phyloP scores from a whole-genome alignment of 2,113 vertebrate species.

The Scophthalmus maximus region DNA sequence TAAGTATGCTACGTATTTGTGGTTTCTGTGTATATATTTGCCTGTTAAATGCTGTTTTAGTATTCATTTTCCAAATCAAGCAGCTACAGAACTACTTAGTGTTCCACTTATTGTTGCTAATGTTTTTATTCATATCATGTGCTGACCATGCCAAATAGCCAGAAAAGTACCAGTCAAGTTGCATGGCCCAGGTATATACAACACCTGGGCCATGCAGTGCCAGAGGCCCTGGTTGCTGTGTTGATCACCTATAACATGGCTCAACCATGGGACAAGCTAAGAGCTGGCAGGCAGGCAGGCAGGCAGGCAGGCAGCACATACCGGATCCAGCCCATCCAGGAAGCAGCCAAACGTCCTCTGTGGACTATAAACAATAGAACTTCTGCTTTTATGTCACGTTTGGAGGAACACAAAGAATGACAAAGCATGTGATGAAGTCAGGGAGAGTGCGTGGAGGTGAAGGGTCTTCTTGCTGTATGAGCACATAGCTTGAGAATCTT shows the following conservation, averaged over 20 bases:
- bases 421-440: slow-evolving; percentile 45
- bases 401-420: slow-evolving; percentile 54
- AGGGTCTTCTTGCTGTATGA: slow-evolving; percentile 45
- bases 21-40: not conserved
- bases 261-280: slow-evolving; percentile 32
- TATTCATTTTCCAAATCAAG: not conserved
- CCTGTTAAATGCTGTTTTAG: not conserved
- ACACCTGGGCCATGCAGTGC: not conserved
- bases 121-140: slow-evolving; percentile 22
- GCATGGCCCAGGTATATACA: too few relatives aligned
- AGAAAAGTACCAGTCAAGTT: slow-evolving; percentile 22
- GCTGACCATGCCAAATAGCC: slow-evolving; percentile 12
- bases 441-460: slow-evolving; percentile 2
- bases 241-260: slow-evolving; percentile 10
- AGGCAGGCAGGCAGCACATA: slow-evolving; percentile 51
- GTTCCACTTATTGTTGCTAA: not conserved
- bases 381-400: slow-evolving; percentile 65
- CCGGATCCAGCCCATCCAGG: slow-evolving; percentile 75
- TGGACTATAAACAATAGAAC: slow-evolving; percentile 70
- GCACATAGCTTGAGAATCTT: slow-evolving; percentile 28
- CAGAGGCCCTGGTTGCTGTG: slow-evolving; percentile 3
- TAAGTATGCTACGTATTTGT: too few relatives aligned
- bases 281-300: slow-evolving; percentile 47
- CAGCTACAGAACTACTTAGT: not conserved
- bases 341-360: slow-evolving; percentile 69